These are phyloP conservation scores for Sylvia borin DNA, from an alignment of 2,797 vertebrate genomes.

Conservation along the genomic window DNA sequence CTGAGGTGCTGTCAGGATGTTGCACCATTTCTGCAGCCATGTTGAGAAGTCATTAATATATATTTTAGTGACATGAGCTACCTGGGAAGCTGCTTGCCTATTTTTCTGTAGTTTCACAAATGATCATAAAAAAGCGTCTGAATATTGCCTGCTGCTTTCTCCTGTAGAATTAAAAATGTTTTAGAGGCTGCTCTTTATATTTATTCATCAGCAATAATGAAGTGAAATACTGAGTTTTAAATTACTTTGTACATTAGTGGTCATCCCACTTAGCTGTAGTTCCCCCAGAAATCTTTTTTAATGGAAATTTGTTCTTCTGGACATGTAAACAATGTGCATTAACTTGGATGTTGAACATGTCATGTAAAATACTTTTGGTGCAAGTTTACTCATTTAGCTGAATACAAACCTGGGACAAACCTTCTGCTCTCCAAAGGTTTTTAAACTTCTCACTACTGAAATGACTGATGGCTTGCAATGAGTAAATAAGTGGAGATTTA, in stretches of 20 bases:
- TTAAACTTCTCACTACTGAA: background rate
- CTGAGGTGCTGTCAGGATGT: background rate
- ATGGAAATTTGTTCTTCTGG: background rate
- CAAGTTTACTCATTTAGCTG: background rate
- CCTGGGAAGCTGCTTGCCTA: background rate
- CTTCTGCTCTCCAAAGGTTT: background rate
- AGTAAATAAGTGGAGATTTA: slow-evolving; percentile 43
- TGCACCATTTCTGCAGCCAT: background rate
- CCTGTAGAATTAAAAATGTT: background rate
- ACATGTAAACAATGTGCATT: background rate
- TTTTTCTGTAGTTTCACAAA: slow-evolving; percentile 27
- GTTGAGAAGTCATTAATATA: background rate
- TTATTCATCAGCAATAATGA: background rate
- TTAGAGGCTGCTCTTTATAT: background rate
- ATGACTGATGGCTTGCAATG: background rate
- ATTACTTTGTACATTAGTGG: background rate
- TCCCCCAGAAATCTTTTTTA: background rate
- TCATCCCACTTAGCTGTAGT: background rate
- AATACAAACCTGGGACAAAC: background rate
- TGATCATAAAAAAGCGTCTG: background rate
- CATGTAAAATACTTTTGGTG: background rate
- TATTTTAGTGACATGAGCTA: background rate
- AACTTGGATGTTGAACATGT: background rate
- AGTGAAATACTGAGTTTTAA: slow-evolving; percentile 8
- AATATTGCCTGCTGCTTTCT: background rate